Percentiles rank a stretch among this genome's conserved stretches.
phyloP scores from a whole-genome alignment of 1,140 invertebrate species.

The Drosophila cardini region DNA sequence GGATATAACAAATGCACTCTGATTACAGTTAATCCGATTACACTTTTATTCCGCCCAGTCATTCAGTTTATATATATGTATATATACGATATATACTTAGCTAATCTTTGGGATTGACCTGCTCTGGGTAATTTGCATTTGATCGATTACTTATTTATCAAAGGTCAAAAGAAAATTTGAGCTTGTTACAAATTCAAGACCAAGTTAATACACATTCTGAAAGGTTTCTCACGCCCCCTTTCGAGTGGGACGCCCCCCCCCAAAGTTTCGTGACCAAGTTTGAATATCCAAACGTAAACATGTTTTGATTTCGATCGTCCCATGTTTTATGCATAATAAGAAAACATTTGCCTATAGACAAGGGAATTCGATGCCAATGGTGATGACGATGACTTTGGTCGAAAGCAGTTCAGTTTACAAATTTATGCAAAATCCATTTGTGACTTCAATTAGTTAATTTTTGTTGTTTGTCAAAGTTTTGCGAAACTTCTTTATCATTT shows the following conservation, averaged over 20 bases:
- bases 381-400: neutral
- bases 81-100: neutral
- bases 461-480: constrained; percentile 26
- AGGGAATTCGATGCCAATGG: constrained; percentile 24
- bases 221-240: constrained; percentile 31
- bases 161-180: constrained; percentile 25
- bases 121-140: constrained; percentile 17
- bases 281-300: constrained; percentile 48
- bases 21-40: constrained; percentile 25
- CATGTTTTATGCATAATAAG: constrained; percentile 69
- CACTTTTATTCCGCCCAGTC: neutral
- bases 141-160: constrained; percentile 25
- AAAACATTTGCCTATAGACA: constrained; percentile 32
- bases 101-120: constrained; percentile 4
- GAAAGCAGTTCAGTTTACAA: constrained; percentile 30
- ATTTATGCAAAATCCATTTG: constrained; percentile 67
- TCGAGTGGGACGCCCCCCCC: constrained; percentile 22
- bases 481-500: constrained; percentile 5
- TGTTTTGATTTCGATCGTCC: constrained; percentile 71
- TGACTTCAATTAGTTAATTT: constrained; percentile 70
- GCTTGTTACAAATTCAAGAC: constrained; percentile 45
- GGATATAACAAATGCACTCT: neutral
- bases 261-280: constrained; percentile 20
- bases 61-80: neutral
- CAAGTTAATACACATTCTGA: constrained; percentile 24